Evolutionary conservation across 2,888 invertebrate genomes (phyloP).

Genomic region (Drosophila neutralis): DNA sequence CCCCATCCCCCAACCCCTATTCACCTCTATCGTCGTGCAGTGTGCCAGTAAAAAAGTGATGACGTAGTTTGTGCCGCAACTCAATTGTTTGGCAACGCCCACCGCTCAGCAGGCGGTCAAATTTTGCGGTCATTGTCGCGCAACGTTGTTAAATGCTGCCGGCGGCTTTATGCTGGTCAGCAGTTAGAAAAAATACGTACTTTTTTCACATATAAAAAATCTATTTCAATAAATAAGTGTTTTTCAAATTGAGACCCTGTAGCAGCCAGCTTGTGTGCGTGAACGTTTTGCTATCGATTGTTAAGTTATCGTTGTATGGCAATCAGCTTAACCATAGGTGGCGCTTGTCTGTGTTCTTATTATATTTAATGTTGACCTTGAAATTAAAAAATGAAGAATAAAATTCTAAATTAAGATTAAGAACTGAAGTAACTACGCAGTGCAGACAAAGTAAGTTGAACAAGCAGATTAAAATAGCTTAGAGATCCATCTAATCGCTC

Average conservation of each 20-base stretch:
- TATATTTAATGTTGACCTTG: neutral
- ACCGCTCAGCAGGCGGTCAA: constrained; percentile 64
- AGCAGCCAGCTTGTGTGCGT: constrained; percentile 22
- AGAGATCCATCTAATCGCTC: neutral
- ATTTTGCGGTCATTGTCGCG: constrained; percentile 65
- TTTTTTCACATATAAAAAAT: neutral
- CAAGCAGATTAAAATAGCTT: neutral
- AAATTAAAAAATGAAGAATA: neutral
- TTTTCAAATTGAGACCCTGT: constrained; percentile 2
- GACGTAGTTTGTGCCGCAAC: constrained; percentile 75
- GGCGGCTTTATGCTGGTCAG: constrained; percentile 37
- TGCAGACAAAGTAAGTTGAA: neutral
- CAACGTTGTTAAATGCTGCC: constrained; percentile 49
- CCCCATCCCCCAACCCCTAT: neutral
- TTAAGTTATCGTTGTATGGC: neutral
- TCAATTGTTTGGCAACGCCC: constrained; percentile 78
- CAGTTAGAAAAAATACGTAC: constrained; percentile 2
- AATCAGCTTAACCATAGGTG: neutral
- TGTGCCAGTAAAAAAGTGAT: constrained; percentile 69
- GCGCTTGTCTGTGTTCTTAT: neutral
- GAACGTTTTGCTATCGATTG: neutral
- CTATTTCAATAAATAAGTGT: neutral
- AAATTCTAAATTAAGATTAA: neutral
- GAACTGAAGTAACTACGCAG: neutral
- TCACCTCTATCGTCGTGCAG: constrained; percentile 9